Base-by-base conservation (phyloP, 2,888 invertebrate genomes). In the Uloborus plumipes region DNA sequence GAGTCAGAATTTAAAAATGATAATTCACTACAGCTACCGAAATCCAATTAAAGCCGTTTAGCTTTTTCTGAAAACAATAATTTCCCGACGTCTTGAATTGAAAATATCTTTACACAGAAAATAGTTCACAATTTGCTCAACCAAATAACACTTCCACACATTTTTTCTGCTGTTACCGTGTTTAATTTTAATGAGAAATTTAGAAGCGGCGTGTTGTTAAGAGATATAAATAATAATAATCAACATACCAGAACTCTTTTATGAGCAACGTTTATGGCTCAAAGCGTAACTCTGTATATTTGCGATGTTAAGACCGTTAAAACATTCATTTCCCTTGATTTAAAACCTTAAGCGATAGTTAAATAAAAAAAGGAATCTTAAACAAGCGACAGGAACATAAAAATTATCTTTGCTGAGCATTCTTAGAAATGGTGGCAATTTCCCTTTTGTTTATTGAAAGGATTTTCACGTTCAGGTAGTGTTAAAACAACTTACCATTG, bases 301-400 rank as follows among this genome's bases (percentile, higher is more conserved):
- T 7, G n/a, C 47, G 64, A 9, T n/a, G 18, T 14, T 39, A 53
- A 18, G 55, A 53, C 64, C 69, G 62, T 39, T 47, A 53, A 62
- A 77, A 70, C 76, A 66, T 53, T 39, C 76, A 70, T 77, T 77
- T 64, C 49, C 47, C 64, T 77, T 79, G 79, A 79, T 79, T 79
- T 72, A 73, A 67, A 79, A 67, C 66, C 18, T 39, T 18, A 16
- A 64, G 64, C 15, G 64, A 64, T 39, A 20, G 49, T 47, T 64
- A n/a, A 26, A 15, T 31, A n/a, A 13, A 20, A 18, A 64, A 64
- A 64, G 47, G 18, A 14, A 13, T 47, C n/a, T 53, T 15, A 55
- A 55, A 39, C 69, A 61, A 69, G 69, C 51, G 31, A 55, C 53
- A 53, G 18, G 20, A 69, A 20, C 58, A 69, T 69, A 69, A 69